Evolutionary conservation across 2,888 invertebrate genomes (phyloP).

Genomic region (Crioceris asparagi): DNA sequence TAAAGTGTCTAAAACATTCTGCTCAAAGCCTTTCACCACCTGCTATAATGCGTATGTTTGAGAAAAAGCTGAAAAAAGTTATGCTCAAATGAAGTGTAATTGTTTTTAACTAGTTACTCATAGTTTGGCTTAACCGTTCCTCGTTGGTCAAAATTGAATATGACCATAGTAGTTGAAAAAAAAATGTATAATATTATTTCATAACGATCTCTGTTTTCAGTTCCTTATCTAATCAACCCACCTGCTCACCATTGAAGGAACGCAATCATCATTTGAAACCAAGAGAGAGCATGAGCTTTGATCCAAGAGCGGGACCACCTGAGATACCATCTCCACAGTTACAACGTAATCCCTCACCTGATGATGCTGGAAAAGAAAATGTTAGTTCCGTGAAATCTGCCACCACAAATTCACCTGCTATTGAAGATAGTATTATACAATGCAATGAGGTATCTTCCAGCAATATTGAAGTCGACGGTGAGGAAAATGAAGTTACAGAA

Average conservation of each 20-base stretch:
- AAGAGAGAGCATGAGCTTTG: constrained; percentile 31
- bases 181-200: no score
- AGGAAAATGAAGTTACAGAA: constrained; percentile 12
- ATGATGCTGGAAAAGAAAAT: constrained; percentile 22
- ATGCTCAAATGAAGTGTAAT: no score
- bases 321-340: background rate
- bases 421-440: constrained; percentile 44
- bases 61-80: no score
- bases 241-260: constrained; percentile 26
- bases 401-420: constrained; percentile 2
- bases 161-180: no score
- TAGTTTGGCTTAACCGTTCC: no score
- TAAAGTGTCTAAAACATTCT: no score
- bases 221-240: constrained; percentile 6
- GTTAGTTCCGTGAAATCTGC: no score
- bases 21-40: no score
- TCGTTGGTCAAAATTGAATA: no score
- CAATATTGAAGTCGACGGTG: constrained; percentile 39
- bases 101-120: no score
- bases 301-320: constrained; percentile 20
- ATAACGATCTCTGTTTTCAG: background rate
- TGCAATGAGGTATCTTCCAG: constrained; percentile 59
- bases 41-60: no score
- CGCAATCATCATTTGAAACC: constrained; percentile 27
- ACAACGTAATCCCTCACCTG: background rate